These are phyloP conservation scores for Campylomormyrus numenius DNA, from an alignment of 2,113 vertebrate genomes.

Conservation along the genomic window DNA sequence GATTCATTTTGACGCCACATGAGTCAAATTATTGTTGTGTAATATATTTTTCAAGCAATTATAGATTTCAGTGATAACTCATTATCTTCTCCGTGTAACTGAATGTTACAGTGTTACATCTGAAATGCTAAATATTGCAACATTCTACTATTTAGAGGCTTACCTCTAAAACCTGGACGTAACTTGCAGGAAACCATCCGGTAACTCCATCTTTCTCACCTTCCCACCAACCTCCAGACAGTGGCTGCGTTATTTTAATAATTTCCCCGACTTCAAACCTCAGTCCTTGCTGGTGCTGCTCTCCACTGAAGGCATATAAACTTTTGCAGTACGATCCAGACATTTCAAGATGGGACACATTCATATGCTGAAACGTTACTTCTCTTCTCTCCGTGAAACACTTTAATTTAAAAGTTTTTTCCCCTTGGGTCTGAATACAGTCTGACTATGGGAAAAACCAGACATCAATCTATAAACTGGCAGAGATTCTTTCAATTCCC, in stretches of 20 bases:
- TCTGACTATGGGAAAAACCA: neutral
- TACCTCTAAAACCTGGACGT: slow-evolving; percentile 90
- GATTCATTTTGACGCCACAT: neutral
- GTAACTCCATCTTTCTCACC: slow-evolving; percentile 82
- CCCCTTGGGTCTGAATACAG: neutral
- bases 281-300: slow-evolving; percentile 82
- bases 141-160: slow-evolving; percentile 26
- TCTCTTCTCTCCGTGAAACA: neutral
- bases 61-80: neutral
- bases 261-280: slow-evolving; percentile 81
- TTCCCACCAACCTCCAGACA: slow-evolving; percentile 93
- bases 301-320: slow-evolving; percentile 83
- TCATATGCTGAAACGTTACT: neutral
- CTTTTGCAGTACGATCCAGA: slow-evolving; percentile 70
- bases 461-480: neutral
- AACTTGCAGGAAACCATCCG: slow-evolving; percentile 93
- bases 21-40: neutral
- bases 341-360: slow-evolving; percentile 44
- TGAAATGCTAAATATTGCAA: neutral
- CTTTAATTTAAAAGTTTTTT: neutral
- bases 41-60: neutral
- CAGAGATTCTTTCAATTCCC: neutral
- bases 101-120: neutral
- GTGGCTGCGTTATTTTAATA: slow-evolving; percentile 76
- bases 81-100: neutral